Evolutionary conservation across 2,888 invertebrate genomes (phyloP), one percentile per base, ranked within the genome.

Genomic region (Ecliptopera silaceata): DNA sequence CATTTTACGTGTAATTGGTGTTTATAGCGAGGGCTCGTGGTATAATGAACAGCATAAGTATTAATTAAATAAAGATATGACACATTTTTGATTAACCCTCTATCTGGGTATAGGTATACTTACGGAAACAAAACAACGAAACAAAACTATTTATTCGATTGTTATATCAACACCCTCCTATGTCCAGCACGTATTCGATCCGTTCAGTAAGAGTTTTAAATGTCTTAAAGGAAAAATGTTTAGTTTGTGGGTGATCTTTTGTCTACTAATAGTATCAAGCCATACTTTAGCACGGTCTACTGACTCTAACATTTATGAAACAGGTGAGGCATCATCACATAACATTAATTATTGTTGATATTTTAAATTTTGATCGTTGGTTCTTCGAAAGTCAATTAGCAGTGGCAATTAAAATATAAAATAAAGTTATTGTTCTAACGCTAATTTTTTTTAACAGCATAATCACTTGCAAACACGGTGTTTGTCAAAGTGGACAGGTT

Each of bases 11-110:
- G 41, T 36, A 36, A 36, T 36, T 36, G 36, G 36, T 15, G 13
- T 15, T 36, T 15, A 58, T 45, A 32, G 45, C 26, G 26, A 50
- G 15, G 8, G 32, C 66, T 61, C 62, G 64, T 66, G 66, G 66
- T 57, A 61, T 66, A 52, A 55, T 55, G 46, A 56, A 58, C 53
- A 44, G 42, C 26, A 36, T n/a, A 41, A 54, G 46, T 34, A 56
- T 36, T 43, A 48, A 61, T 56, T 52, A 57, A 48, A 43, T 49
- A 42, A 15, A 44, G 43, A 57, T 54, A 58, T 41, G 44, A 60
- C 39, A 55, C 63, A 58, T 34, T 46, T 53, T 44, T 57, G 42
- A 54, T 56, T 46, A 39, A 56, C 36, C 39, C 44, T 49, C 4
- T 46, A 46, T 15, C 36, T 22, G 12, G 26, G 10, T 26, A 8